phyloP scores from a whole-genome alignment of 2,888 invertebrate species.

The Andrena praecox region DNA sequence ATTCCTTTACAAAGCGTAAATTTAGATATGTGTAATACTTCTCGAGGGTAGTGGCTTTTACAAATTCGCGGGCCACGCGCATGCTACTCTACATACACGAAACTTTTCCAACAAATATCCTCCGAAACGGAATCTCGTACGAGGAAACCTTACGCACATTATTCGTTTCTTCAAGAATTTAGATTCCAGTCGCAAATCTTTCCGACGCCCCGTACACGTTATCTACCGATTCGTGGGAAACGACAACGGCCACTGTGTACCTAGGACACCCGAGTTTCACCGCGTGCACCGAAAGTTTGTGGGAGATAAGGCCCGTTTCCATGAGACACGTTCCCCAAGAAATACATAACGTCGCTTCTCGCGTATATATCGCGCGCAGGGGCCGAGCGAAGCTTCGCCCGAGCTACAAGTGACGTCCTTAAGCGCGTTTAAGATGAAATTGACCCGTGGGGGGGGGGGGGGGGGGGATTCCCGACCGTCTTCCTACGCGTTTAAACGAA shows the following conservation, averaged over 20 bases:
- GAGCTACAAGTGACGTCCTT: slow-evolving; percentile 2
- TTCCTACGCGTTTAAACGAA: slow-evolving; percentile 2
- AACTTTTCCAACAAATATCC: no score
- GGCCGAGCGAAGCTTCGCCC: background rate
- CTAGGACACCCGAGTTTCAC: slow-evolving; percentile 30
- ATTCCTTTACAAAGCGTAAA: background rate
- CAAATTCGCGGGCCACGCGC: no score
- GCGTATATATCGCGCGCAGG: background rate
- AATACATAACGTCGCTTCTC: background rate
- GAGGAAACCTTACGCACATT: background rate
- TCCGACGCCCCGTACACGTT: slow-evolving; percentile 9
- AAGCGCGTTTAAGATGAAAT: slow-evolving; percentile 14
- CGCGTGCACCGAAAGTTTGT: slow-evolving; percentile 27
- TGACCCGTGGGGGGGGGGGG: background rate
- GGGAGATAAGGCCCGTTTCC: slow-evolving; percentile 32
- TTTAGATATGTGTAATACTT: no score
- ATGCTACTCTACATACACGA: no score
- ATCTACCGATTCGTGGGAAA: slow-evolving; percentile 20
- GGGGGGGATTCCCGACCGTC: background rate
- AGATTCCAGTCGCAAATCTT: background rate
- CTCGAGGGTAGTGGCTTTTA: no score
- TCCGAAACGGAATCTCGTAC: background rate
- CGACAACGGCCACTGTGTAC: slow-evolving; percentile 18
- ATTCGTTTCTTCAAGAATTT: background rate
- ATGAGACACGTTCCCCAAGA: background rate